Percentiles rank a stretch among this genome's conserved stretches.
phyloP scores from a whole-genome alignment of 2,113 vertebrate species.

The Poeciliopsis prolifica region DNA sequence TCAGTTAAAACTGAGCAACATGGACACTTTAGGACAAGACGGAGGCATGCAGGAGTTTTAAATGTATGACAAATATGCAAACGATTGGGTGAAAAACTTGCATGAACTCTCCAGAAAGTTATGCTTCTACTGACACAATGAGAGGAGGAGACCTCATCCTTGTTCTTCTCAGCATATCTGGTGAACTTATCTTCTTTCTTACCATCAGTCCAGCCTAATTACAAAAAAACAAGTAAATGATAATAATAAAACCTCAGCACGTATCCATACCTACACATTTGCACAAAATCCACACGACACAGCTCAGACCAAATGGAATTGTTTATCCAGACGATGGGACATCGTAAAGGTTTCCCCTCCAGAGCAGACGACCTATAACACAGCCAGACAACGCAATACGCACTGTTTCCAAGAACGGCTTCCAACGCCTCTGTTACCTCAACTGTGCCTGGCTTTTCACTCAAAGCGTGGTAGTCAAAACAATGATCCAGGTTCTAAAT shows the following conservation, averaged over 20 bases:
- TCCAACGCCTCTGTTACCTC: slow-evolving; percentile 63
- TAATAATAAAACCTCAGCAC: slow-evolving; percentile 21
- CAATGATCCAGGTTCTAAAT: slow-evolving; percentile 36
- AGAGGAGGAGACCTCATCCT: slow-evolving; percentile 49
- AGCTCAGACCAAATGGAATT: slow-evolving; percentile 62
- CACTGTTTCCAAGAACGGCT: slow-evolving; percentile 66
- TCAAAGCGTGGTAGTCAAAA: slow-evolving; percentile 55
- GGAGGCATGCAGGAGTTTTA: slow-evolving; percentile 16
- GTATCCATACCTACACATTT: slow-evolving; percentile 5
- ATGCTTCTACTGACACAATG: slow-evolving; percentile 43
- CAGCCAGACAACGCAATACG: slow-evolving; percentile 68
- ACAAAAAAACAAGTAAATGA: slow-evolving; percentile 42
- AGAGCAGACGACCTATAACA: slow-evolving; percentile 54
- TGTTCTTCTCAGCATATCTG: slow-evolving; percentile 32
- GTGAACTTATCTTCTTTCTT: slow-evolving; percentile 21
- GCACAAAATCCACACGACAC: slow-evolving; percentile 23
- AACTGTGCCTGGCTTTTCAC: slow-evolving; percentile 67
- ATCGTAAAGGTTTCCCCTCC: slow-evolving; percentile 44
- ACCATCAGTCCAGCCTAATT: slow-evolving; percentile 11
- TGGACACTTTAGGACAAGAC: slow-evolving; percentile 3
- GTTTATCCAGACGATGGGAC: slow-evolving; percentile 63
- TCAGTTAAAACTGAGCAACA: slow-evolving; percentile 3
- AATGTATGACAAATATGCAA: slow-evolving; percentile 20
- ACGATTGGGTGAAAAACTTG: slow-evolving; percentile 50
- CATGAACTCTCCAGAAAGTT: slow-evolving; percentile 46